Base-by-base conservation (phyloP, 2,797 vertebrate genomes). In the Lagodon rhomboides region DNA sequence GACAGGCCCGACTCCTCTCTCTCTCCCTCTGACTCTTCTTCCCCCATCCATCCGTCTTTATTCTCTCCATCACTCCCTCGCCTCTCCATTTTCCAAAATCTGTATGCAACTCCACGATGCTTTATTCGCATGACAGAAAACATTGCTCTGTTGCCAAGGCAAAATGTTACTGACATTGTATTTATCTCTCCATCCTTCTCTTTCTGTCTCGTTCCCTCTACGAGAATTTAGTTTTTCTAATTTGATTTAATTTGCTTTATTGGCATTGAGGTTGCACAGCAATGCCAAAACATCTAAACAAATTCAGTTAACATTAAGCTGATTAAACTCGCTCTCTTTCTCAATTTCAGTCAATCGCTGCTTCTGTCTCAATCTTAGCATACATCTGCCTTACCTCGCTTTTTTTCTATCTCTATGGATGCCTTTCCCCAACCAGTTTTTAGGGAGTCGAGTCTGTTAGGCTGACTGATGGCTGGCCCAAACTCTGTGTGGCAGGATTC, bases 1-100 rank as follows among this genome's bases (percentile, higher is more conserved):
- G 89, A 92, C 88, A 81, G 77, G 78, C 65, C 71, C 3, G 22
- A 66, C 83, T 83, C 78, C 68, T 73, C 74, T 76, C 81, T 79
- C 67, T 55, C 73, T 65, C 69, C 27, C 13, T 38, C 38, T 10
- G 41, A 71, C 70, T 68, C 77, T 75, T 58, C 60, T 64, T 84
- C 66, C 63, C 50, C 85, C 68, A 65, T 85, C 76, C 68, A 46
- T 73, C 50, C 84, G 49, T 76, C 78, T 73, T 73, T 80, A 74
- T 79, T 87, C 67, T 77, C 68, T 61, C 60, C 73, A 68, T 86
- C 61, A 54, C 41, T 79, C 76, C 62, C 59, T 72, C 9, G 30
- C 25, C 56, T 65, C 69, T 70, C 59, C 30, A 34, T 11, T 85
- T 80, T 80, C 67, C 60, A 65, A 80, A 86, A 85, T 79, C 60